Evolutionary conservation across 2,113 vertebrate species (phyloP).

Genomic region (Psettodes erumei): DNA sequence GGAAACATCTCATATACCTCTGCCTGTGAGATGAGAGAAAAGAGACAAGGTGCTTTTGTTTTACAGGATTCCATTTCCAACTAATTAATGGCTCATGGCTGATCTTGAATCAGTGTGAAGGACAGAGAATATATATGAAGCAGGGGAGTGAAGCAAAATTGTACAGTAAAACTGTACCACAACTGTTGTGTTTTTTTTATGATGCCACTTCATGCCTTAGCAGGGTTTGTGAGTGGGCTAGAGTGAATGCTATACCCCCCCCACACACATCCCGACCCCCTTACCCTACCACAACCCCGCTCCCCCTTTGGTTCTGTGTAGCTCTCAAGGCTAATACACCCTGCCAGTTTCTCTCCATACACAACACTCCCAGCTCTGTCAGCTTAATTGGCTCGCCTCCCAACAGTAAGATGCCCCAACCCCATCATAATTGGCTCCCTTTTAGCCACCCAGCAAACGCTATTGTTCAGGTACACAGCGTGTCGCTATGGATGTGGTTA

Average conservation of each 20-base stretch:
- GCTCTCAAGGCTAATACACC: slow-evolving; percentile 57
- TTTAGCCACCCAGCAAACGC: slow-evolving; percentile 74
- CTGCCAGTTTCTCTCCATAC: slow-evolving; percentile 63
- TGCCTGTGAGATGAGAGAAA: slow-evolving; percentile 48
- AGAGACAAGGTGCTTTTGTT: slow-evolving; percentile 73
- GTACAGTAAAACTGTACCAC: neutral
- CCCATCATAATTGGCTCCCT: slow-evolving; percentile 80
- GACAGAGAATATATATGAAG: slow-evolving; percentile 38
- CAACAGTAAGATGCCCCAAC: slow-evolving; percentile 74
- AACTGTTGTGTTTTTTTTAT: slow-evolving; percentile 35
- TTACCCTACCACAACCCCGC: too few relatives aligned
- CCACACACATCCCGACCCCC: too few relatives aligned
- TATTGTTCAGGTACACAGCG: slow-evolving; percentile 78
- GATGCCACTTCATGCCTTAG: slow-evolving; percentile 68
- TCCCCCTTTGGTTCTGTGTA: slow-evolving; percentile 48
- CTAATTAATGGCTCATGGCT: slow-evolving; percentile 71
- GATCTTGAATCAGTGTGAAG: slow-evolving; percentile 53
- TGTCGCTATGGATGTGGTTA: slow-evolving; percentile 75
- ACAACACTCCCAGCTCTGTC: slow-evolving; percentile 71
- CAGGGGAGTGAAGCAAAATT: neutral
- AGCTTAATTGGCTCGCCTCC: slow-evolving; percentile 83
- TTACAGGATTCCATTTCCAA: slow-evolving; percentile 65
- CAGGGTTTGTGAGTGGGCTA: slow-evolving; percentile 54
- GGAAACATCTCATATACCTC: slow-evolving; percentile 59
- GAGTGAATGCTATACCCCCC: too few relatives aligned